These are phyloP conservation scores for Myiothlypis coronata DNA, from an alignment of 2,797 vertebrate species.

Conservation along the genomic window DNA sequence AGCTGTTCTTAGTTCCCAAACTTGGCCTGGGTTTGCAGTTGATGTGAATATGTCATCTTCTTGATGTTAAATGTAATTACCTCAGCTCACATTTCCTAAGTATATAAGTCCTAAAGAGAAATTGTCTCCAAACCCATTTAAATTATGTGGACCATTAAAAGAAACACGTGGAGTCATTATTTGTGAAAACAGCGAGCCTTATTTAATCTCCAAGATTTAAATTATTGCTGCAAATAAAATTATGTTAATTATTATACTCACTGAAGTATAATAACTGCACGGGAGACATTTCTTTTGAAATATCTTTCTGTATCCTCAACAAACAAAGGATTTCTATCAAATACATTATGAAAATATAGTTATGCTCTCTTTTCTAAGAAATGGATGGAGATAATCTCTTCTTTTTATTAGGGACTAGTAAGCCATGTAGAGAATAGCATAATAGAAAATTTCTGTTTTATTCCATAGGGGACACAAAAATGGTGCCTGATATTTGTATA, in stretches of 20 bases:
- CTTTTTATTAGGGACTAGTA: background rate
- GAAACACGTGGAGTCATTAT: background rate
- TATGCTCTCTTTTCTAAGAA: background rate
- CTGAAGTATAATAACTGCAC: background rate
- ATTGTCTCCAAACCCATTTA: background rate
- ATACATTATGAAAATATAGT: background rate
- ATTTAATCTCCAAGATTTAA: background rate
- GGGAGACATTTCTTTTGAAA: background rate
- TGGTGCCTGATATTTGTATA: background rate
- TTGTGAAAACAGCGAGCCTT: background rate
- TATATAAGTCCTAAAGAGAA: background rate
- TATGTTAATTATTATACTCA: conserved; percentile 36
- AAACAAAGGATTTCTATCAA: conserved; percentile 5
- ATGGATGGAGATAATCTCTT: background rate
- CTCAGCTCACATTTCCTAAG: background rate
- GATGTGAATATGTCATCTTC: background rate
- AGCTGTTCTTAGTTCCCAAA: background rate
- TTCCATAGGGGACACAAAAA: background rate
- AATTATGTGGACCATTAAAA: background rate
- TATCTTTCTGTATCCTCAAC: background rate
- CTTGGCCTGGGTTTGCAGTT: background rate
- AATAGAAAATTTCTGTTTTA: background rate
- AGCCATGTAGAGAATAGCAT: background rate
- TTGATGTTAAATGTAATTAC: background rate
- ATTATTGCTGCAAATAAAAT: conserved; percentile 34